These are phyloP conservation scores for Hypomecis atomaria DNA, from an alignment of 2,888 invertebrate genomes.

Conservation along the genomic window DNA sequence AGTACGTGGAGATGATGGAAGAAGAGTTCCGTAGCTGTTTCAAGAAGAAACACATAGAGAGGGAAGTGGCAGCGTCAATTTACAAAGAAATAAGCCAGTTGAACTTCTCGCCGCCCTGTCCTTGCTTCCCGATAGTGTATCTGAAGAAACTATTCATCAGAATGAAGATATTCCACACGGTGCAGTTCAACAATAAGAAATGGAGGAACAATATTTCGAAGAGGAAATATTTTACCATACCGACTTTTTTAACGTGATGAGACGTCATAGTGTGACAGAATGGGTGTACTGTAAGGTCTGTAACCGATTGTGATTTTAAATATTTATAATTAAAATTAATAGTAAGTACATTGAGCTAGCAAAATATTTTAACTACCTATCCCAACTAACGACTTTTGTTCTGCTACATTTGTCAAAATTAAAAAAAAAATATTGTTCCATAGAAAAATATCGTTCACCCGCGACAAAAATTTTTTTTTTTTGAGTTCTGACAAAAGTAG, in stretches of 20 bases:
- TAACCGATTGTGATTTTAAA: too few relatives aligned
- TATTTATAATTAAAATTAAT: too few relatives aligned
- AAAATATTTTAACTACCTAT: too few relatives aligned
- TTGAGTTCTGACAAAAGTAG: too few relatives aligned
- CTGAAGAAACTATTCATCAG: constrained; percentile 39
- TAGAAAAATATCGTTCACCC: too few relatives aligned
- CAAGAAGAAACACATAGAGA: constrained; percentile 22
- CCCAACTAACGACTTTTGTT: too few relatives aligned
- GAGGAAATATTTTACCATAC: constrained; percentile 26
- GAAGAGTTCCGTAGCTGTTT: constrained; percentile 33
- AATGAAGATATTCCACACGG: constrained; percentile 37
- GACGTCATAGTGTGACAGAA: too few relatives aligned
- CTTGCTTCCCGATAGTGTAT: constrained; percentile 41
- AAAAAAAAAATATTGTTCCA: too few relatives aligned
- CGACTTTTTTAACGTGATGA: constrained; percentile 1
- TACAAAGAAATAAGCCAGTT: constrained; percentile 32
- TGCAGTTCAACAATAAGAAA: constrained; percentile 36
- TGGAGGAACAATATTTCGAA: not conserved
- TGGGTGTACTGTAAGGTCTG: too few relatives aligned
- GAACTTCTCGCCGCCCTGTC: constrained; percentile 35
- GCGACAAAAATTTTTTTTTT: too few relatives aligned
- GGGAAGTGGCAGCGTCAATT: constrained; percentile 22
- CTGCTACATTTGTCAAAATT: too few relatives aligned
- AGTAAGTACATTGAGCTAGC: too few relatives aligned
- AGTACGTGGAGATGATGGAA: constrained; percentile 39